Base-by-base conservation (phyloP, 2,888 invertebrate genomes). In the Leptopilina syphax region DNA sequence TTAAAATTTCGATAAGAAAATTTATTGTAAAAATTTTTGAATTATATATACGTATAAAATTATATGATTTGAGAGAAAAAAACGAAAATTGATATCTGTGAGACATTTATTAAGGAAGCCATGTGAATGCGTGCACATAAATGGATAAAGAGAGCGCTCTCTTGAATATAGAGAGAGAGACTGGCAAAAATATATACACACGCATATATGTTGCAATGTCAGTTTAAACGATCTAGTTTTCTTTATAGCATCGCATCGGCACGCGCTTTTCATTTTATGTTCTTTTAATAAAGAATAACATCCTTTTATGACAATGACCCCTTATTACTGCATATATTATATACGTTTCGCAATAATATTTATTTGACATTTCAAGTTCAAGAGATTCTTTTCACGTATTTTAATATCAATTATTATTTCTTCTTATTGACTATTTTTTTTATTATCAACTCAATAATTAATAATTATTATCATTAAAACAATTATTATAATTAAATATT, bases 81-180 rank as follows among this genome's bases (percentile, higher is more conserved):
- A 60, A 9, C 0, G 9, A 60, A n/a, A n/a, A 60, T 79, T 76
- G 76, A 79, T 76, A 79, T 66, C 76, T 34, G 9, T 6, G 66
- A n/a, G 79, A 73, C 41, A 73, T 50, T 65, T 9, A 9, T 47
- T 50, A 65, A 50, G 9, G 76, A 79, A 79, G 79, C 76, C 79
- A 65, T 66, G 57, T 18, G 57, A 79, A 76, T 76, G 79, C 66
- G 50, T 67, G 44, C 76, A 67, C 76, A 34, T 79, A 79, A 79
- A 79, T 76, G 79, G 79, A 79, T 79, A 79, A 79, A 79, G 79
- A 79, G 79, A 76, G 66, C 76, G 57, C 79, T 66, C 76, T 79
- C 76, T 76, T 66, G 9, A 65, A 77, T 77, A 34, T 44, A 47
- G 18, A 47, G 47, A 47, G 57, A 70, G 78, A 60, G 76, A 79